A percentile compares a stretch with the other conserved stretches of the same genome.
Conservation (phyloP, 1,140 invertebrate species). For the Zaprionus capensis region DNA sequence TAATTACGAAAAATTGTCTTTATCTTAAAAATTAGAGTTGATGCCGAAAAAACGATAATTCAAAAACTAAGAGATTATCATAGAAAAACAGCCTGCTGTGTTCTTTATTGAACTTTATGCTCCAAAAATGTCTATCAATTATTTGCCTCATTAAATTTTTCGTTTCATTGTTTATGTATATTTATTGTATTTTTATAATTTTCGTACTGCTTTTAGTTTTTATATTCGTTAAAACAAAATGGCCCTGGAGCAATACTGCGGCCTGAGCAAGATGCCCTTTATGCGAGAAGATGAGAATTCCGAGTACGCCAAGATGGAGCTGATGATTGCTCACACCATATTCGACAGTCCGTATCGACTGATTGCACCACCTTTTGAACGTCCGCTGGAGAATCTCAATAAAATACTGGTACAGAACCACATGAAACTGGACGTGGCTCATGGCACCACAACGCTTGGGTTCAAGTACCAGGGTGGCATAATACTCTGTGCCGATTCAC, state of each 20-base stretch:
- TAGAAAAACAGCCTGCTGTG: no score
- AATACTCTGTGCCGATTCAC: slow-evolving; percentile 96
- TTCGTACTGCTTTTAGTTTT: neutral
- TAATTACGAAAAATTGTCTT: no score
- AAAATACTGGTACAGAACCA: slow-evolving; percentile 86
- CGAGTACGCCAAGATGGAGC: slow-evolving; percentile 55
- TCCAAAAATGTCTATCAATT: no score
- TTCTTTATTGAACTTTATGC: no score
- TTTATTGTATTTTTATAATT: neutral
- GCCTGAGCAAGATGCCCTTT: slow-evolving; percentile 85
- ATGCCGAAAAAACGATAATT: no score
- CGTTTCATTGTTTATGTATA: neutral
- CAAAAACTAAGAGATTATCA: no score
- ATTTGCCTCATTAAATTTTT: no score
- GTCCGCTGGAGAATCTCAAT: slow-evolving; percentile 86
- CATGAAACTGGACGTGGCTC: slow-evolving; percentile 95
- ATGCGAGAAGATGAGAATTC: slow-evolving; percentile 77
- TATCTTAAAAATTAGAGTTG: no score
- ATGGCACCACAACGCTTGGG: slow-evolving; percentile 98
- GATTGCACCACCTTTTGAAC: slow-evolving; percentile 87
- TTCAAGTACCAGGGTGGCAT: slow-evolving; percentile 96
- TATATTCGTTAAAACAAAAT: slow-evolving; percentile 70
- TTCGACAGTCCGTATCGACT: slow-evolving; percentile 87
- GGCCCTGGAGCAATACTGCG: slow-evolving; percentile 87
- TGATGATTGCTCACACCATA: slow-evolving; percentile 84